These are phyloP conservation scores for Pammene aurita DNA, from an alignment of 2,888 invertebrate genomes.

Conservation along the genomic window DNA sequence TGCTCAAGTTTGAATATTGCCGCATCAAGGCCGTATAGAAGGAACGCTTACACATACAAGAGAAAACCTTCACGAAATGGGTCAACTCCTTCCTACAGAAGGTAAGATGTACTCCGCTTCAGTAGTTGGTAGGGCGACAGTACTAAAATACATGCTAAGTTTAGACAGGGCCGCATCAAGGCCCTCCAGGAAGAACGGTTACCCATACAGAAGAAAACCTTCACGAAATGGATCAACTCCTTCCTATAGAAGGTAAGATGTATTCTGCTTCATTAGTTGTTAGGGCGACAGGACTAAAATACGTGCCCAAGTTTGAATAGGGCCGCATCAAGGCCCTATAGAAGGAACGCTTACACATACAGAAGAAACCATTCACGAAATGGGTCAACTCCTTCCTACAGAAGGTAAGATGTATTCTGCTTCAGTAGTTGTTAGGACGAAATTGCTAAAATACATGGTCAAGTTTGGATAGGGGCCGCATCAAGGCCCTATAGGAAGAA, in stretches of 20 bases:
- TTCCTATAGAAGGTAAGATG: slow-evolving; percentile 93
- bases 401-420: background rate
- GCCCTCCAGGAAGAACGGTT: slow-evolving; percentile 98
- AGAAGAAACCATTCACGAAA: background rate
- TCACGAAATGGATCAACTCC: slow-evolving; percentile 99
- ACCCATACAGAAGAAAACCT: slow-evolving; percentile 99
- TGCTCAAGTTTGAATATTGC: too few species aligned
- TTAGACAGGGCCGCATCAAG: slow-evolving; percentile 97
- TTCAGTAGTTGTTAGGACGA: background rate
- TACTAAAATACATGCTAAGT: too few species aligned
- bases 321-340: too few species aligned
- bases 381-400: slow-evolving; percentile 8
- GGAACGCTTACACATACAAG: too few species aligned
- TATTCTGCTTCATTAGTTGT: background rate
- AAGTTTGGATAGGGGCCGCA: slow-evolving; percentile 98
- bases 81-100: background rate
- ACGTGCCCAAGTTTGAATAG: too few species aligned
- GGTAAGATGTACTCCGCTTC: background rate
- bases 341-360: background rate
- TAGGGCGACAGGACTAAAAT: background rate
- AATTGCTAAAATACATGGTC: slow-evolving; percentile 90
- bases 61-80: too few species aligned
- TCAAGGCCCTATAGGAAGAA: slow-evolving; percentile 98
- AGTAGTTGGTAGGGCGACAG: too few species aligned
- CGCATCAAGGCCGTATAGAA: too few species aligned